phyloP scores from a whole-genome alignment of 2,797 vertebrate genomes.

The Gallinago solitaria region DNA sequence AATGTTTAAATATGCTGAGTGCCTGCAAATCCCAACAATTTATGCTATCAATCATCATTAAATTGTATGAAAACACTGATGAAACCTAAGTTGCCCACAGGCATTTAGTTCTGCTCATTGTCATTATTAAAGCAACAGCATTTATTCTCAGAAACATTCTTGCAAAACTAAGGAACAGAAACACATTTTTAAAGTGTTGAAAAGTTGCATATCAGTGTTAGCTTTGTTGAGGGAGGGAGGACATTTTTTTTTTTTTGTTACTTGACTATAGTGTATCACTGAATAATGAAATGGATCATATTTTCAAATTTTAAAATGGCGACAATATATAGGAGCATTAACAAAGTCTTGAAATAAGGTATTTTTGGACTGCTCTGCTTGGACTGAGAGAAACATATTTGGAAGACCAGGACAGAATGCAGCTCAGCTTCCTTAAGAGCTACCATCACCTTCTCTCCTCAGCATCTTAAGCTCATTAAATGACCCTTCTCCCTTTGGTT shows the following conservation, averaged over 20 bases:
- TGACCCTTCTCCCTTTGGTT: neutral
- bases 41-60: slow-evolving; percentile 17
- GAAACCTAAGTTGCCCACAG: neutral
- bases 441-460: neutral
- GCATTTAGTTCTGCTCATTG: neutral
- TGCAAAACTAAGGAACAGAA: neutral
- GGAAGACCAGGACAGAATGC: neutral
- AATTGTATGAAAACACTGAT: slow-evolving; percentile 21
- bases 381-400: neutral
- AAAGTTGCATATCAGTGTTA: neutral
- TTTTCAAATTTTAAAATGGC: neutral
- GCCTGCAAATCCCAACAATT: slow-evolving; percentile 14
- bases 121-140: neutral
- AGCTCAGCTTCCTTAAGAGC: neutral
- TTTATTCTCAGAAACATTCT: neutral
- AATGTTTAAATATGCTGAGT: neutral
- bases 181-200: neutral
- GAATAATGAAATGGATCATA: neutral
- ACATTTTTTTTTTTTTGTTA: neutral
- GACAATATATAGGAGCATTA: neutral
- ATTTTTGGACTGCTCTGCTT: neutral
- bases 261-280: neutral
- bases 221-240: neutral
- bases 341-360: neutral
- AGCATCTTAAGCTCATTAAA: neutral